Evolutionary conservation across 2,797 vertebrate genomes (phyloP), one percentile per base, ranked within the genome.

Genomic region (Chelmon rostratus): DNA sequence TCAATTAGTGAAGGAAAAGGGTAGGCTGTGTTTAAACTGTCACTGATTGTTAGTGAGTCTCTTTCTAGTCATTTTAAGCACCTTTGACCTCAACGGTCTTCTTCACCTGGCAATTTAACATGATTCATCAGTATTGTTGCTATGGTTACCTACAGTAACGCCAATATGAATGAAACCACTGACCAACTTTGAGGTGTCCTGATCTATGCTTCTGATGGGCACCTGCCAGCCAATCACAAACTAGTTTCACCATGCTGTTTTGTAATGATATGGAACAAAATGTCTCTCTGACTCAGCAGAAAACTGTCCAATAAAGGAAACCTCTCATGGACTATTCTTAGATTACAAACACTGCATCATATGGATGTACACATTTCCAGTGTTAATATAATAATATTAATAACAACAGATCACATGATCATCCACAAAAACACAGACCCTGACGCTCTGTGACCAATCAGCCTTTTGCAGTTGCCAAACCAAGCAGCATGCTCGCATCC

Each of bases 401-500:
- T 7, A 28, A 25, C 56, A 23, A 40, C 11, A n/a, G 18, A 57
- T 57, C 23, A 38, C 19, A 40, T 21, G 35, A n/a, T 18, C 46
- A 59, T 25, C 21, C 16, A 25, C 42, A 52, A 7, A 10, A 40
- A 37, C 11, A 66, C n/a, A 42, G 31, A 54, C 47, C 19, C 19
- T 54, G 46, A 69, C 38, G 58, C 44, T 58, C 3, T 46, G 38
- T 42, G 49, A 70, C 72, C 28, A 44, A 57, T 50, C 63, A 35
- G 42, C 31, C 58, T 67, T 44, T 53, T 21, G 12, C 74, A 50
- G 61, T 65, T 71, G 46, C 79, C 80, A 63, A 63, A 68, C 65
- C 82, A 76, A 75, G 38, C 65, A 52, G 33, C 73, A 63, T 52
- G 59, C 56, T 68, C 49, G 49, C 57, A 72, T 56, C 63, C 38